Percentiles rank a stretch among this genome's conserved stretches.
Evolutionary conservation across 2,113 vertebrate species (phyloP).

Genomic region (Callipepla squamata): DNA sequence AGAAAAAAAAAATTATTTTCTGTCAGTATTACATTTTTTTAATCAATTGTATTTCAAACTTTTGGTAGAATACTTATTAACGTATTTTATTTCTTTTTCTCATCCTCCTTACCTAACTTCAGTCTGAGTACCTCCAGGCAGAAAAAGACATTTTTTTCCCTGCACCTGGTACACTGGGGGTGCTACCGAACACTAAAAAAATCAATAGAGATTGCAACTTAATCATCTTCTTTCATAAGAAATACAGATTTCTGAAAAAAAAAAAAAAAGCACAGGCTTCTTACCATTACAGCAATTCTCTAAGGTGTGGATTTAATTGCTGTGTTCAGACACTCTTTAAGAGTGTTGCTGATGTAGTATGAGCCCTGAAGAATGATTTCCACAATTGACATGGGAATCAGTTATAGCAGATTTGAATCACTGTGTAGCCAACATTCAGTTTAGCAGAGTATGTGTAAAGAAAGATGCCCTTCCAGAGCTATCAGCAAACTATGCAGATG

Average conservation of each 20-base stretch:
- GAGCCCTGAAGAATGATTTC: neutral
- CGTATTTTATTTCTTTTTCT: neutral
- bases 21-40: neutral
- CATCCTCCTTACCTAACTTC: neutral
- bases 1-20: neutral
- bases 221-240: neutral
- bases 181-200: neutral
- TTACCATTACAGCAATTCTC: neutral
- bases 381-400: neutral
- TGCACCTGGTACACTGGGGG: neutral
- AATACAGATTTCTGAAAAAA: neutral
- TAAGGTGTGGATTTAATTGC: neutral
- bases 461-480: neutral
- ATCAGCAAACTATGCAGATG: neutral
- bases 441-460: neutral
- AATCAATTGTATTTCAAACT: neutral
- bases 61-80: neutral
- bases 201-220: neutral
- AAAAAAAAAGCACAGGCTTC: neutral
- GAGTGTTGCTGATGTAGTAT: neutral
- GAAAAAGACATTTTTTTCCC: neutral
- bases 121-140: neutral
- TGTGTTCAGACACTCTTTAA: neutral
- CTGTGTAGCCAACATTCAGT: neutral
- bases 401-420: neutral